Percentiles rank a stretch among this genome's conserved stretches.
Conservation (phyloP, 2,113 vertebrate genomes). For the Nothoprocta perdicaria region DNA sequence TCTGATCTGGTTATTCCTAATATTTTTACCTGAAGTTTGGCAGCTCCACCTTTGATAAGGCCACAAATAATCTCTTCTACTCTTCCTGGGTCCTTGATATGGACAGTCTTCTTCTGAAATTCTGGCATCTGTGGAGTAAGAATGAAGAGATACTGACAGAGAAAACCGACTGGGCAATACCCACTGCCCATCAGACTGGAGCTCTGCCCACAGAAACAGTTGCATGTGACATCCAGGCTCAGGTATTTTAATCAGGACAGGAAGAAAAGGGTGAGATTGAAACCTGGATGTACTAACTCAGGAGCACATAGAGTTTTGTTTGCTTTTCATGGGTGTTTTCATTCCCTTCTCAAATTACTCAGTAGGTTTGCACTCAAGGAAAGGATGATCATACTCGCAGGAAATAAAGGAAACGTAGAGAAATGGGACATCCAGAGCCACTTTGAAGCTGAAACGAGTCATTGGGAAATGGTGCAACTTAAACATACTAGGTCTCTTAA, state of each 20-base stretch:
- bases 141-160: conserved; percentile 5
- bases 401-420: neutral
- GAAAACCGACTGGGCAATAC: neutral
- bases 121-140: conserved; percentile 90
- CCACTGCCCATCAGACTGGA: neutral
- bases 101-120: conserved; percentile 94
- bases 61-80: conserved; percentile 97
- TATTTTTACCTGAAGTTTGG: conserved; percentile 92
- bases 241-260: neutral
- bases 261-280: neutral
- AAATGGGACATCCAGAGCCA: neutral
- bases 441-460: neutral
- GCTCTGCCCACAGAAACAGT: neutral
- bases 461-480: neutral
- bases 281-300: neutral
- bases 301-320: neutral
- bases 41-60: conserved; percentile 94
- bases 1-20: neutral
- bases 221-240: neutral
- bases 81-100: conserved; percentile 89
- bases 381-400: neutral
- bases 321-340: neutral
- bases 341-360: neutral
- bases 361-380: neutral
- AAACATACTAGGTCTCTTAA: neutral